Evolutionary conservation across 2,113 vertebrate genomes (phyloP).

Genomic region (Hypomesus transpacificus): DNA sequence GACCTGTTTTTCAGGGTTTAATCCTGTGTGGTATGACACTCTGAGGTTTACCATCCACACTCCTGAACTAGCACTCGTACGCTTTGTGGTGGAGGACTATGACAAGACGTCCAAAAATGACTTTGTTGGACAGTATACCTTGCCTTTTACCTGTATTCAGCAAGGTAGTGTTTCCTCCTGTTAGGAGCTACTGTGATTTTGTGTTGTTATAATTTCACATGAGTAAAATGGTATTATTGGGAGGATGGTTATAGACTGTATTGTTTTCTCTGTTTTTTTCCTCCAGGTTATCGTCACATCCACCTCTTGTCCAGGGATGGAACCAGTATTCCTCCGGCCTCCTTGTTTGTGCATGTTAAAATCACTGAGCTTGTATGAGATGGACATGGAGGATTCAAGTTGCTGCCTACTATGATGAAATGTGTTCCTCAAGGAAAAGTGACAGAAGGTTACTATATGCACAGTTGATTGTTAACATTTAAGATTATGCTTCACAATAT

Average conservation of each 20-base stretch:
- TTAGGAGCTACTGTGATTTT: background rate
- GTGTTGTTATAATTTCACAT: background rate
- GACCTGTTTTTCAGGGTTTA: conserved; percentile 78
- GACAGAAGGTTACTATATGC: no score
- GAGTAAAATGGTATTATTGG: background rate
- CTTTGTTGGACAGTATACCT: conserved; percentile 89
- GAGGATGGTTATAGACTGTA: background rate
- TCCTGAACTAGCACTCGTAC: conserved; percentile 84
- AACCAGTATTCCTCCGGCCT: conserved; percentile 83
- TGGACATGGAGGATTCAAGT: background rate
- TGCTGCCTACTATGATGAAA: background rate
- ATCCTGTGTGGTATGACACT: conserved; percentile 85
- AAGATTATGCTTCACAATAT: background rate
- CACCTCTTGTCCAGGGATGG: conserved; percentile 91
- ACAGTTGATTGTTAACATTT: background rate
- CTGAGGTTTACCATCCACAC: conserved; percentile 81
- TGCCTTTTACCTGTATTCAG: conserved; percentile 85
- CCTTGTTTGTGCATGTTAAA: conserved; percentile 83
- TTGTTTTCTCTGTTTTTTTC: conserved; percentile 3
- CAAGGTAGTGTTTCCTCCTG: conserved; percentile 70
- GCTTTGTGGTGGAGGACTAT: conserved; percentile 93
- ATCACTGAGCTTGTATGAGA: conserved; percentile 49
- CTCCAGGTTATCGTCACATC: conserved; percentile 89
- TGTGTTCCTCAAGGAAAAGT: no score
- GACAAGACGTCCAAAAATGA: conserved; percentile 88